A percentile compares a stretch with the other conserved stretches of the same genome.
Conservation (phyloP, 2,797 vertebrate species). For the Poecilia wingei region DNA sequence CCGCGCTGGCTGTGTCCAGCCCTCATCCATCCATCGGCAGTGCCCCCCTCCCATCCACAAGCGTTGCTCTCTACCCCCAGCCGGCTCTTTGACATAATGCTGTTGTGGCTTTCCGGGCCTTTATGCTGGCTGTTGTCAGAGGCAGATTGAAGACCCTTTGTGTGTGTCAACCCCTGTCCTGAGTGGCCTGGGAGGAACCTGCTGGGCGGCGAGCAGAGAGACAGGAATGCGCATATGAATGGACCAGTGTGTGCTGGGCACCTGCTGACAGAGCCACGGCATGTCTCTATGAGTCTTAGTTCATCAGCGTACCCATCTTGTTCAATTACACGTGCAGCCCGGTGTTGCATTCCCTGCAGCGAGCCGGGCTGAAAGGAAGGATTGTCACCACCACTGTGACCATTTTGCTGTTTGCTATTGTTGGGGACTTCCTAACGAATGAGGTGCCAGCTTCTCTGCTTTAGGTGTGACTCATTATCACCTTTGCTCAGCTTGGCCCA, state of each 20-base stretch:
- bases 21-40: conserved; percentile 79
- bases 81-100: conserved; percentile 67
- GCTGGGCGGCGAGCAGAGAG: conserved; percentile 72
- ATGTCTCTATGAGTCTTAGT: conserved; percentile 61
- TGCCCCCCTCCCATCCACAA: conserved; percentile 42
- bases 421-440: conserved; percentile 21
- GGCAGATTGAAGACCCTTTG: conserved; percentile 80
- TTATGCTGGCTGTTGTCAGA: conserved; percentile 79
- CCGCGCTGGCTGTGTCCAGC: conserved; percentile 46
- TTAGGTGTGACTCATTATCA: conserved; percentile 41
- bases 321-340: conserved; percentile 71
- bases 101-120: conserved; percentile 79
- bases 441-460: conserved; percentile 44
- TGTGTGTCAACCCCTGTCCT: conserved; percentile 73
- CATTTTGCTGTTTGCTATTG: conserved; percentile 32
- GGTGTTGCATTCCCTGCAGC: conserved; percentile 52
- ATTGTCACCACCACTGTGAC: conserved; percentile 46
- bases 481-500: conserved; percentile 14
- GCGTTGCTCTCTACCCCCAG: conserved; percentile 56
- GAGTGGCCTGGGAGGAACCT: conserved; percentile 72
- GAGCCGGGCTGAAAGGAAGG: conserved; percentile 52
- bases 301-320: conserved; percentile 73
- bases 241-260: conserved; percentile 72
- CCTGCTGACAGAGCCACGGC: conserved; percentile 75
- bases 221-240: conserved; percentile 80